Evolutionary conservation across 2,888 invertebrate genomes (phyloP).

Genomic region (Ptychoptera albimana): DNA sequence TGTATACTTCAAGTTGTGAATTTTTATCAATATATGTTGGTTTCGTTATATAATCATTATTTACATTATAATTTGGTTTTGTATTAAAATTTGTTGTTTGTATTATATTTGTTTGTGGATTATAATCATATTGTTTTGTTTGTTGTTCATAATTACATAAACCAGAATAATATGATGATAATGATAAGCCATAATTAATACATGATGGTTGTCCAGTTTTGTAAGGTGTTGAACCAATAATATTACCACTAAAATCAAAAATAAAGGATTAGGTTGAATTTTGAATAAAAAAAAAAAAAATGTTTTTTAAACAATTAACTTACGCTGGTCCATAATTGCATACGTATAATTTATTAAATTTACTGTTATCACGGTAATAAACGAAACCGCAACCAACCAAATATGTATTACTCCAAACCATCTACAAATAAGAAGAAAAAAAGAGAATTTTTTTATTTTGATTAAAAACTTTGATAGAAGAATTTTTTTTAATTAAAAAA

Average conservation of each 20-base stretch:
- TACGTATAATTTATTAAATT: slow-evolving; percentile 68
- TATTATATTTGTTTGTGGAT: too few relatives aligned
- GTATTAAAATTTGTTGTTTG: too few relatives aligned
- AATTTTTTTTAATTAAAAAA: too few relatives aligned
- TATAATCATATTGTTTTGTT: too few relatives aligned
- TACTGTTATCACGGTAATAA: slow-evolving; percentile 60
- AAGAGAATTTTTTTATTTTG: not conserved
- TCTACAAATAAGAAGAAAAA: too few relatives aligned
- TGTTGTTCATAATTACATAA: slow-evolving; percentile 33
- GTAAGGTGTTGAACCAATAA: slow-evolving; percentile 60
- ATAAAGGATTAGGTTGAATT: slow-evolving; percentile 14
- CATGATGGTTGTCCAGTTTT: slow-evolving; percentile 59
- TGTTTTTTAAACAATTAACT: too few relatives aligned
- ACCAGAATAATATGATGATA: slow-evolving; percentile 57
- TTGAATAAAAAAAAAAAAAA: too few relatives aligned
- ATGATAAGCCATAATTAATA: slow-evolving; percentile 47
- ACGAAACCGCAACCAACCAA: slow-evolving; percentile 77
- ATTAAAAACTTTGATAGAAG: too few relatives aligned
- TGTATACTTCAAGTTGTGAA: too few relatives aligned
- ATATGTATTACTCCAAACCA: slow-evolving; percentile 78
- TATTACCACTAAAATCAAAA: slow-evolving; percentile 44
- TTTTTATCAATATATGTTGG: too few relatives aligned
- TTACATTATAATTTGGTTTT: too few relatives aligned
- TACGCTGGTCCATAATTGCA: slow-evolving; percentile 74
- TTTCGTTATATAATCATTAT: too few relatives aligned